Percentiles rank a stretch among this genome's conserved stretches.
Evolutionary conservation across 1,140 invertebrate genomes (phyloP).

Genomic region (Drosophila rhopaloa): DNA sequence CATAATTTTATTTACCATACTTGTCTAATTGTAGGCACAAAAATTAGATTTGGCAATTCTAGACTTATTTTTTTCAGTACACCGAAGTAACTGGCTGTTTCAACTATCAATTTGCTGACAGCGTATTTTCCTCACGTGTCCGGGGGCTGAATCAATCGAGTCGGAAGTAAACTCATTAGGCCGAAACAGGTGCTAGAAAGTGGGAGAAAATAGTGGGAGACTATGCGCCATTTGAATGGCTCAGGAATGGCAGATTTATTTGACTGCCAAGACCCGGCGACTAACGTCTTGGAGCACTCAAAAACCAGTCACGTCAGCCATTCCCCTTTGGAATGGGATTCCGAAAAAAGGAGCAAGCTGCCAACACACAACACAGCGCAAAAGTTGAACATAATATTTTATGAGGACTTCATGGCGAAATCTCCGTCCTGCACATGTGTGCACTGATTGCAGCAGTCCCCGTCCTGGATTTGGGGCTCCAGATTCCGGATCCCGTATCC

Average conservation of each 20-base stretch:
- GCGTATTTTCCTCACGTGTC: constrained; percentile 62
- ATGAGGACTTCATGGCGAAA: constrained; percentile 65
- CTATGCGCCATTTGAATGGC: constrained; percentile 5
- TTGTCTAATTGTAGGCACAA: no score
- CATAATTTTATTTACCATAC: no score
- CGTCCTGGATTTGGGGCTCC: constrained; percentile 8
- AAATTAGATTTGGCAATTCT: no score
- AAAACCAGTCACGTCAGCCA: constrained; percentile 35
- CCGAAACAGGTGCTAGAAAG: constrained; percentile 23
- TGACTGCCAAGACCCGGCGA: constrained; percentile 11
- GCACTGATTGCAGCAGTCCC: constrained; percentile 59
- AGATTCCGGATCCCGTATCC: constrained; percentile 1
- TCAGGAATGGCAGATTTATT: constrained; percentile 24
- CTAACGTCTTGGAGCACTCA: constrained; percentile 2
- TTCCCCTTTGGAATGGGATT: not conserved
- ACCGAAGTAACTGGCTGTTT: not conserved
- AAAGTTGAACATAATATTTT: constrained; percentile 72
- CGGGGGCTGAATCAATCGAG: constrained; percentile 12
- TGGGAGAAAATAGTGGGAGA: not conserved
- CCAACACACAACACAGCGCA: constrained; percentile 23
- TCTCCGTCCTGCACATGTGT: constrained; percentile 58
- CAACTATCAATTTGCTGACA: constrained; percentile 50
- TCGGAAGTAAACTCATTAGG: constrained; percentile 34
- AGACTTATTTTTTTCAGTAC: no score
- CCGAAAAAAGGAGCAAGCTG: constrained; percentile 1